These are phyloP conservation scores for Pachypanchax playfairii DNA, from an alignment of 2,113 vertebrate genomes.

Conservation along the genomic window DNA sequence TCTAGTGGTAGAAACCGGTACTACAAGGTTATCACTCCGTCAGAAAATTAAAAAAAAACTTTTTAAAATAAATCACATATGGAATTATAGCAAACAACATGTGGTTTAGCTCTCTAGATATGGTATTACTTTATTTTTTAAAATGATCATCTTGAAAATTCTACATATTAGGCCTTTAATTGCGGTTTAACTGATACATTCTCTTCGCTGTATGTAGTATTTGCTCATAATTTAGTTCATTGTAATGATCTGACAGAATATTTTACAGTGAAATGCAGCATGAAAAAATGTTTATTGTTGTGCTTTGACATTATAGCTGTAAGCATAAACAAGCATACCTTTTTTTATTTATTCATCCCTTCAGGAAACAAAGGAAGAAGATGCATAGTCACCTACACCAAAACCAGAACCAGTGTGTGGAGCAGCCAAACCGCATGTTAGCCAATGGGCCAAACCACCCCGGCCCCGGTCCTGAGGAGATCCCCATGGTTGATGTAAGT, in stretches of 20 bases:
- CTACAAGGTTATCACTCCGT: too few species aligned
- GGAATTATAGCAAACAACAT: too few species aligned
- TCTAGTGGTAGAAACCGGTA: too few species aligned
- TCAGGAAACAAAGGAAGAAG: conserved; percentile 94
- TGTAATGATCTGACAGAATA: neutral
- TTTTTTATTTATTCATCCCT: conserved; percentile 23
- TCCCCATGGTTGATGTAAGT: conserved; percentile 96
- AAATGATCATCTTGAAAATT: too few species aligned
- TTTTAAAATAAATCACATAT: too few species aligned
- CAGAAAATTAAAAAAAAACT: too few species aligned
- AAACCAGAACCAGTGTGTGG: conserved; percentile 95
- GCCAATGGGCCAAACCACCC: conserved; percentile 94
- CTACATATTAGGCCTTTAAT: too few species aligned
- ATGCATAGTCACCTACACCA: conserved; percentile 93
- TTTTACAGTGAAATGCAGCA: neutral
- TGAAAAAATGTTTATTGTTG: neutral
- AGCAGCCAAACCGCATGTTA: conserved; percentile 90
- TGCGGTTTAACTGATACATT: too few species aligned
- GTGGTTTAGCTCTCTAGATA: too few species aligned
- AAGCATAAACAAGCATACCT: conserved; percentile 1
- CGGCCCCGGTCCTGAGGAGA: conserved; percentile 90
- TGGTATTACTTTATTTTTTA: too few species aligned
- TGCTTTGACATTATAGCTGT: too few species aligned
- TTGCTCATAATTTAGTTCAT: neutral
- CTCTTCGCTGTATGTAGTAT: neutral